phyloP scores from a whole-genome alignment of 2,797 vertebrate species.

The Epinephelus coioides region DNA sequence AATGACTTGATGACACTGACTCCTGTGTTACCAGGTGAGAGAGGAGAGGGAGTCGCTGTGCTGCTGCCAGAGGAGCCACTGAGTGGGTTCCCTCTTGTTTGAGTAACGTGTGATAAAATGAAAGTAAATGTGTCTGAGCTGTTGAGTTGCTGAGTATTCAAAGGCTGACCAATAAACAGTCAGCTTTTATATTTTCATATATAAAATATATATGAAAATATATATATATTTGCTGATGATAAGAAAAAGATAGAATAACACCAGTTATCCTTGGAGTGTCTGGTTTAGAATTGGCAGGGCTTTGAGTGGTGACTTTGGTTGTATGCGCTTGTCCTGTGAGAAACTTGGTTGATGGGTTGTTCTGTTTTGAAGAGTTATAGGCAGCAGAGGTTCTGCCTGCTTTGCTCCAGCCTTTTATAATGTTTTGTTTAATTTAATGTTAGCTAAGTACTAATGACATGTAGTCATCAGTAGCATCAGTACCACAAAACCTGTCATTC shows the following conservation, averaged over 20 bases:
- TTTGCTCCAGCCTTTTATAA: neutral
- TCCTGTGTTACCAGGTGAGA: no score
- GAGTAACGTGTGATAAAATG: neutral
- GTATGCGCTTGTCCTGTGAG: neutral
- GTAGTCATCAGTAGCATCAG: neutral
- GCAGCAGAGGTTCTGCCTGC: neutral
- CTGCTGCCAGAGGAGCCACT: no score
- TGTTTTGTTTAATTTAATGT: neutral
- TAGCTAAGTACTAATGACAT: neutral
- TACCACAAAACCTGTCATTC: neutral
- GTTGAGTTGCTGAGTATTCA: neutral
- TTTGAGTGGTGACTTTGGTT: neutral
- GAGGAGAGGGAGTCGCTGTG: no score
- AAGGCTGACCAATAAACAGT: neutral
- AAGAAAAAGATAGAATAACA: neutral
- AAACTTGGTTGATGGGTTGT: slow-evolving; percentile 29
- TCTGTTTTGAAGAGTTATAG: neutral
- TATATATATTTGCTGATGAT: slow-evolving; percentile 14
- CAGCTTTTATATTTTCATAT: neutral
- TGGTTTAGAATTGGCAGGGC: neutral
- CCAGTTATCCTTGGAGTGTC: neutral
- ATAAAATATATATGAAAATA: no score
- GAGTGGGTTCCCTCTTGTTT: neutral
- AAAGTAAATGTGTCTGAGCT: neutral
- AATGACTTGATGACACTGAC: no score